Conservation (phyloP, 1,140 invertebrate species). For the Muscidifurax raptorellus region DNA sequence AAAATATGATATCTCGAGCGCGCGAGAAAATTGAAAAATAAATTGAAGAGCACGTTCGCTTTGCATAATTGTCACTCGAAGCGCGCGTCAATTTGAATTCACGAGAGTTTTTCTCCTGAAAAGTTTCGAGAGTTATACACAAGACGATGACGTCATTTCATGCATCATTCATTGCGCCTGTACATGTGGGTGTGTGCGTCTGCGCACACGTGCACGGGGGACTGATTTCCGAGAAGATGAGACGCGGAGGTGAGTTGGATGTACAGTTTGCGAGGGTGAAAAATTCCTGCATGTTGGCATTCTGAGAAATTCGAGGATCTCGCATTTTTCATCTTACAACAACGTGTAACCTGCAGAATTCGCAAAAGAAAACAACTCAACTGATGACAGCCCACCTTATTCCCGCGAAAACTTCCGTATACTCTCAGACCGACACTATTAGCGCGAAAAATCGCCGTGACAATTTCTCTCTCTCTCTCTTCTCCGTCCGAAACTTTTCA, state of each 20-base stretch:
- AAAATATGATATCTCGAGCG: too few relatives aligned
- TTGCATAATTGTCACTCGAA: slow-evolving; percentile 9
- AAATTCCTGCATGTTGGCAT: too few relatives aligned
- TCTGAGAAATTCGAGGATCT: slow-evolving; percentile 65
- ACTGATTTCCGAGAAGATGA: too few relatives aligned
- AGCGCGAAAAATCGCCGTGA: not conserved
- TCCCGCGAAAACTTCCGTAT: not conserved
- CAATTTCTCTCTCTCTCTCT: too few relatives aligned
- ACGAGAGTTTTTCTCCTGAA: not conserved
- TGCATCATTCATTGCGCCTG: slow-evolving; percentile 45
- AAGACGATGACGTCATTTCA: slow-evolving; percentile 27
- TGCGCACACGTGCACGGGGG: not conserved
- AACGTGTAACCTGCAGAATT: too few relatives aligned
- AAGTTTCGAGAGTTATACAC: not conserved
- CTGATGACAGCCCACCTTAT: too few relatives aligned
- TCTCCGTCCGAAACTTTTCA: not conserved
- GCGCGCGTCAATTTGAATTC: not conserved
- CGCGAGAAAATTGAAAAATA: not conserved
- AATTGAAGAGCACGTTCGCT: not conserved
- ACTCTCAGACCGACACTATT: not conserved
- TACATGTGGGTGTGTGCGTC: not conserved
- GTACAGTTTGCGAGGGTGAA: slow-evolving; percentile 74
- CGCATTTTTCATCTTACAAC: too few relatives aligned
- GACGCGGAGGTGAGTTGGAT: not conserved
- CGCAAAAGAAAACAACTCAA: not conserved